Conservation (phyloP, 1,140 invertebrate species). For the Brachionus paranguensis region DNA sequence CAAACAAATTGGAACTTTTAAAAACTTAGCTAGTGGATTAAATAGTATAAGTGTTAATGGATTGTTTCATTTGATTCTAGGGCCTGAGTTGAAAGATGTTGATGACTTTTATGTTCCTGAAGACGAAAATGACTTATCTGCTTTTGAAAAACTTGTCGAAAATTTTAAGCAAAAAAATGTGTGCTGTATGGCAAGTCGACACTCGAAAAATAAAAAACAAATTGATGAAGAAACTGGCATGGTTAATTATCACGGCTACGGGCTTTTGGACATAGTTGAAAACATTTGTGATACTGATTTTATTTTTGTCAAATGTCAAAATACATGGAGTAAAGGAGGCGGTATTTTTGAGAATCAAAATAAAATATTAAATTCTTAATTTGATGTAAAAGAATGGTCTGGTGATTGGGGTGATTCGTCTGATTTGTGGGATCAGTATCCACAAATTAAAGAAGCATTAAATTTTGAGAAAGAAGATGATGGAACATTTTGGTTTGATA, state of each 20-base stretch:
- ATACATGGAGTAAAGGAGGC: background rate
- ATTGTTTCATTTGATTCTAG: background rate
- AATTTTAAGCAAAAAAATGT: constrained; percentile 2
- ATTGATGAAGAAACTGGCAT: background rate
- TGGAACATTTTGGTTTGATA: background rate
- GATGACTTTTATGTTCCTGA: background rate
- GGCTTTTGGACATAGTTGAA: background rate
- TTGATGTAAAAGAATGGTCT: background rate
- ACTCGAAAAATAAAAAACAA: background rate
- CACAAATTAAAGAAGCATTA: background rate
- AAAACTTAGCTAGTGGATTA: background rate
- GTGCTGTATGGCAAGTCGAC: background rate
- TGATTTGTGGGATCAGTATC: background rate
- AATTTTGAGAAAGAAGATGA: background rate
- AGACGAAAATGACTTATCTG: background rate
- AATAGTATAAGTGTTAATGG: background rate
- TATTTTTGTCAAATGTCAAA: background rate
- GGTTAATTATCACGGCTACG: background rate
- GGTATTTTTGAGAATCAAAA: background rate
- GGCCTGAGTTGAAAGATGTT: background rate
- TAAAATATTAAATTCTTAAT: background rate
- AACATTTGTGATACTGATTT: background rate
- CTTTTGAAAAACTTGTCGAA: background rate
- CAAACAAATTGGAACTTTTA: background rate
- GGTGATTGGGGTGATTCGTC: background rate